Percentiles rank a stretch among this genome's conserved stretches.
Evolutionary conservation across 1,140 invertebrate species (phyloP).

Genomic region (Tetramorium alpestre): DNA sequence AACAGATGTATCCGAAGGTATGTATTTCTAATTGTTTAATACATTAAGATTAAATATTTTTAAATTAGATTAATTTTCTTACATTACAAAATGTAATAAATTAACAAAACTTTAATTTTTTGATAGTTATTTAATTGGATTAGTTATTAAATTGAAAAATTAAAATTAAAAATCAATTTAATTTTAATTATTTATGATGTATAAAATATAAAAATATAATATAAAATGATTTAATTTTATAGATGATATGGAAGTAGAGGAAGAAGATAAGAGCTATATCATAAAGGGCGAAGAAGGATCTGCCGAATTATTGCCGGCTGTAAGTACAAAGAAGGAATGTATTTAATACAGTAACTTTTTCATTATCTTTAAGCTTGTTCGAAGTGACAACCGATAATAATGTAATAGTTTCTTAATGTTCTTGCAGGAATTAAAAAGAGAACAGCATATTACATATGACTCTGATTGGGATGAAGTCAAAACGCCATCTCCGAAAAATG

Average conservation of each 20-base stretch:
- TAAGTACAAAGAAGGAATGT: slow-evolving; percentile 47
- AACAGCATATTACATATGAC: neutral
- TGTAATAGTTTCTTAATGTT: slow-evolving; percentile 7
- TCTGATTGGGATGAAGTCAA: slow-evolving; percentile 17
- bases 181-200: slow-evolving; percentile 6
- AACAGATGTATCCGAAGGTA: slow-evolving; percentile 62
- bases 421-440: neutral
- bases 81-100: no score
- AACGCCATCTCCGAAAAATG: neutral
- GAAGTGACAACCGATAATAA: slow-evolving; percentile 7
- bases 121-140: neutral
- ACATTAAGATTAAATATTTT: neutral
- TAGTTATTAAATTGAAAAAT: neutral
- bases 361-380: neutral
- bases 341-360: neutral
- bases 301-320: slow-evolving; percentile 75
- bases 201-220: neutral
- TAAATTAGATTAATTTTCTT: no score
- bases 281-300: slow-evolving; percentile 75
- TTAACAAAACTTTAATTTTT: slow-evolving; percentile 4
- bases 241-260: slow-evolving; percentile 68
- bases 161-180: slow-evolving; percentile 1
- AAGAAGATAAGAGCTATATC: slow-evolving; percentile 67
- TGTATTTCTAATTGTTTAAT: neutral
- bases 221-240: slow-evolving; percentile 19